phyloP scores from a whole-genome alignment of 2,888 invertebrate species.

The Seira ritae region DNA sequence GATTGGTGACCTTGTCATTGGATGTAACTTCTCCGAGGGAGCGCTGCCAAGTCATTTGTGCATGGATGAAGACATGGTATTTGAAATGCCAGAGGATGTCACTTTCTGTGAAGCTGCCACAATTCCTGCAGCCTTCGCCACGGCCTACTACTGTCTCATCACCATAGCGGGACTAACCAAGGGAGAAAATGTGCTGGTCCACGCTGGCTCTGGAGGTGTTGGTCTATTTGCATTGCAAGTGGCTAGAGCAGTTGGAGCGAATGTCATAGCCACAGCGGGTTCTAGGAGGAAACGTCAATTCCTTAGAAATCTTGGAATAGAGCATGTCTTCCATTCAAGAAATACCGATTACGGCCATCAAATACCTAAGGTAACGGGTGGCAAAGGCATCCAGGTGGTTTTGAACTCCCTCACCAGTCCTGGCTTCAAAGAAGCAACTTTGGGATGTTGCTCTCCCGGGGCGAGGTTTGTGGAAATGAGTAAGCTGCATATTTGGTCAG shows the following conservation, averaged over 20 bases:
- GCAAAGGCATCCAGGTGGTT: conserved; percentile 46
- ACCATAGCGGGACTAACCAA: conserved; percentile 41
- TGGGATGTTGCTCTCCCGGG: conserved; percentile 24
- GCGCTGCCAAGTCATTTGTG: conserved; percentile 61
- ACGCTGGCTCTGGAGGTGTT: conserved; percentile 48
- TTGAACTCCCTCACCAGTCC: conserved; percentile 58
- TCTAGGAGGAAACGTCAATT: conserved; percentile 9
- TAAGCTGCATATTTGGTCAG: conserved; percentile 54
- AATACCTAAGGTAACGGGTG: conserved; percentile 32
- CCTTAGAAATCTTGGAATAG: conserved; percentile 21
- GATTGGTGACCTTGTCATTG: conserved; percentile 61
- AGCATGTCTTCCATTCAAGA: conserved; percentile 46
- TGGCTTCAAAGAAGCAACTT: conserved; percentile 60
- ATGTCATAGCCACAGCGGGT: conserved; percentile 26
- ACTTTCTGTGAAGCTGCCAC: conserved; percentile 61
- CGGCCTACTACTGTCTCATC: conserved; percentile 59
- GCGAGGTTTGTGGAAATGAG: conserved; percentile 61
- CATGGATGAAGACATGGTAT: conserved; percentile 37
- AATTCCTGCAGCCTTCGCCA: conserved; percentile 60
- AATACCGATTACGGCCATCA: conserved; percentile 45
- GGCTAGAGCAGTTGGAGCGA: not conserved
- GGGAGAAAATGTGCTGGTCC: conserved; percentile 62
- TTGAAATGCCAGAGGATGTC: conserved; percentile 41
- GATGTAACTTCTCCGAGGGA: conserved; percentile 51
- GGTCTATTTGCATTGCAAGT: conserved; percentile 22